Conservation (phyloP, 2,888 invertebrate genomes). For the Steinernema hermaphroditum region DNA sequence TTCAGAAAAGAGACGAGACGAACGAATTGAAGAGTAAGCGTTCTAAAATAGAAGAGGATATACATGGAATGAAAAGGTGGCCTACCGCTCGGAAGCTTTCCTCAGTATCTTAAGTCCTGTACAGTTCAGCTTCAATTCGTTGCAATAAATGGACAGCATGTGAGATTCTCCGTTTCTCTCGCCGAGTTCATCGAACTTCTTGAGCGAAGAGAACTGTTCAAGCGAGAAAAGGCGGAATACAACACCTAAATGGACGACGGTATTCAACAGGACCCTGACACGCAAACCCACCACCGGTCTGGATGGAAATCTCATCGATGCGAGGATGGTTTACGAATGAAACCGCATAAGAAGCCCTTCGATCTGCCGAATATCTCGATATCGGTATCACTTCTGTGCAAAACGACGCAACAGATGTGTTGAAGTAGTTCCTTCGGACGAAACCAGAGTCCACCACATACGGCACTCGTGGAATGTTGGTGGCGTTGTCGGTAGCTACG, state of each 20-base stretch:
- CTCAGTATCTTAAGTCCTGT: not conserved
- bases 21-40: not conserved
- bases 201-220: not conserved
- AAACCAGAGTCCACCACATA: slow-evolving; percentile 4
- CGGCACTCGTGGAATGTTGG: not conserved
- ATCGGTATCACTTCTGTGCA: not conserved
- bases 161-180: not conserved
- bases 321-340: not conserved
- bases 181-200: not conserved
- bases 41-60: not conserved
- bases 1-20: not conserved
- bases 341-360: slow-evolving; percentile 2
- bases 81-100: no score
- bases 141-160: not conserved
- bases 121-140: not conserved
- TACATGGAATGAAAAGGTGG: not conserved
- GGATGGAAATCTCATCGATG: not conserved
- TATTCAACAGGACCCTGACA: no score
- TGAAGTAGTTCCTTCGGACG: not conserved
- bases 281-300: not conserved
- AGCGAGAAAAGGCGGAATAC: not conserved
- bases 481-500: not conserved
- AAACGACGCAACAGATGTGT: not conserved
- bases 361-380: not conserved
- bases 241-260: not conserved